Evolutionary conservation across 2,113 vertebrate genomes (phyloP), one percentile per base, ranked within the genome.

Genomic region (Atractosteus spatula): DNA sequence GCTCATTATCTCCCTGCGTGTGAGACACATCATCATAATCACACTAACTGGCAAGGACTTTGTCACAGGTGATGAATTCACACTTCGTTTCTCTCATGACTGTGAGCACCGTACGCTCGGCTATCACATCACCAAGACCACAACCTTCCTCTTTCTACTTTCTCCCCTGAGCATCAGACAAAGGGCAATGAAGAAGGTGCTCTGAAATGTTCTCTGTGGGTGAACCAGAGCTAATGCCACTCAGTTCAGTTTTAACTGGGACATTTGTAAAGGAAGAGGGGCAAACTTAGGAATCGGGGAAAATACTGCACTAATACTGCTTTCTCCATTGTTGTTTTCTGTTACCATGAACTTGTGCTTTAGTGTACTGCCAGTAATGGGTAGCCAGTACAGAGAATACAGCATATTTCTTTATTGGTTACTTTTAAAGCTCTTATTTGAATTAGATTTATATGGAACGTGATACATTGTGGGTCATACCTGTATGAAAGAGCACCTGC

Each of bases 401-500:
- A 29, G 29, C 29, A 29, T 29, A 29, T 29, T 2, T 2, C 29
- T 29, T 29, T 29, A 29, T 29, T 29, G 29, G 29, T 29, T 29
- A 29, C 29, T 29, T 29, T 1, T 29, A 1, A 0, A 29, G 29
- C 1, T 29, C 29, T 29, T 29, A 29, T 29, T 29, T 29, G 29
- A 29, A 29, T 29, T 29, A 29, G 29, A 29, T 29, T 29, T 55
- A 66, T 29, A 13, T 44, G 64, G 0, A 68, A 65, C 1, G 43
- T 45, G 44, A 41, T 7, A 67, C 62, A 65, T 2, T 51, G 47
- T 51, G 1, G 47, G 3, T 8, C 10, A 71, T 87, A 98, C 97
- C 97, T 97, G 92, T 99, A 97, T 13, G 96, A 98, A 83, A 99
- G 90, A 0, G 97, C 97, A 76, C 97, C 97, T 2, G 97, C 95